Evolutionary conservation across 2,797 vertebrate genomes (phyloP).

Genomic region (Loriculus beryllinus): DNA sequence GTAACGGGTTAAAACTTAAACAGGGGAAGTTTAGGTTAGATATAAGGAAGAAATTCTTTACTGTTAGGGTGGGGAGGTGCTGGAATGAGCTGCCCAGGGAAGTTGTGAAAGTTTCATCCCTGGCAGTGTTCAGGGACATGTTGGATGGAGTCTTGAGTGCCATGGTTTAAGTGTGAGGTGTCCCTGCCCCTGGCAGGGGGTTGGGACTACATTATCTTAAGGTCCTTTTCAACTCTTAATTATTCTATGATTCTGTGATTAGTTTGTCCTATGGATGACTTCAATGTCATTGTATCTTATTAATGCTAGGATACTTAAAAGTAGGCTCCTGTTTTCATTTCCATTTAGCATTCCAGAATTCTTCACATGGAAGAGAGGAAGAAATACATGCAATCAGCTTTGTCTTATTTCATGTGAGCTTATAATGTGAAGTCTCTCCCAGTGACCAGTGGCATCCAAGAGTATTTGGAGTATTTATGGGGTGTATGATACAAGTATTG

Average conservation of each 20-base stretch:
- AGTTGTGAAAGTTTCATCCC: background rate
- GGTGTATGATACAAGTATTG: background rate
- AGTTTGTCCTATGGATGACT: background rate
- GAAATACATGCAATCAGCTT: background rate
- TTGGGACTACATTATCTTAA: background rate
- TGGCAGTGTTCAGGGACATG: background rate
- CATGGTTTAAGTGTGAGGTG: background rate
- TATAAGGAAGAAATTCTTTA: background rate
- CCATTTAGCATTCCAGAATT: background rate
- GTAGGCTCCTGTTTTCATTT: background rate
- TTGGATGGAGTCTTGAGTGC: background rate
- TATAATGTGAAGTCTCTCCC: background rate
- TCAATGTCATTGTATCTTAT: background rate
- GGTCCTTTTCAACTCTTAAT: background rate
- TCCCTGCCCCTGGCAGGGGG: background rate
- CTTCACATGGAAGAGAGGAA: background rate
- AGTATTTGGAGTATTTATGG: background rate
- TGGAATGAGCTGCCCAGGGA: background rate
- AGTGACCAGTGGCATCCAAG: background rate
- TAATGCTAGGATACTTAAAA: background rate
- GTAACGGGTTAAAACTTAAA: background rate
- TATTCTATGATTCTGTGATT: background rate
- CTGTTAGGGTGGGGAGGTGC: background rate
- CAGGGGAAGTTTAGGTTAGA: background rate
- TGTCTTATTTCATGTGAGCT: background rate